Percentiles rank a stretch among this genome's conserved stretches.
These are phyloP conservation scores for Drosophila seguyi DNA, from an alignment of 1,140 invertebrate genomes.

Conservation along the genomic window DNA sequence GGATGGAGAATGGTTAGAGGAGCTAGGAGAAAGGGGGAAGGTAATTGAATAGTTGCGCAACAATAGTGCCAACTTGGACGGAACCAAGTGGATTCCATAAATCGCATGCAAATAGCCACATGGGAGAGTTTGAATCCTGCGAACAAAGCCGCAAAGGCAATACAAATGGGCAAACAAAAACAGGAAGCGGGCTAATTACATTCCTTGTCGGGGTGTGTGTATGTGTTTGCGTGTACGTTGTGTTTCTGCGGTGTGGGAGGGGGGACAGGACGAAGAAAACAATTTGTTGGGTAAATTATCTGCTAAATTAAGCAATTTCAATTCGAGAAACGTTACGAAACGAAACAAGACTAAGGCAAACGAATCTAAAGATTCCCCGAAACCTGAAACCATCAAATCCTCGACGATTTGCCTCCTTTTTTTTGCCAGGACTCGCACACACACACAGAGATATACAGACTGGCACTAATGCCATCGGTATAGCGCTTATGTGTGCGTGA, in stretches of 20 bases:
- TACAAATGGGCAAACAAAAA: constrained; percentile 48
- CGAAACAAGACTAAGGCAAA: constrained; percentile 12
- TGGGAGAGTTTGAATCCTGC: constrained; percentile 52
- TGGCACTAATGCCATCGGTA: constrained; percentile 13
- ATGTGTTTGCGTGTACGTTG: constrained; percentile 1
- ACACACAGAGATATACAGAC: too few relatives aligned
- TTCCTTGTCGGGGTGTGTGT: constrained; percentile 14
- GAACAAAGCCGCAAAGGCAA: constrained; percentile 54
- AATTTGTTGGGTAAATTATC: constrained; percentile 64
- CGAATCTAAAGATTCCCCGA: constrained; percentile 11
- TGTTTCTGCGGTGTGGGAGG: constrained; percentile 3
- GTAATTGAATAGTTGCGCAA: constrained; percentile 56
- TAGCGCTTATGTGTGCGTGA: constrained; percentile 30
- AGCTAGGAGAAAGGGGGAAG: not conserved
- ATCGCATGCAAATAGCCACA: constrained; percentile 55
- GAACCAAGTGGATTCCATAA: constrained; percentile 45
- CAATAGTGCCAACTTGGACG: constrained; percentile 45
- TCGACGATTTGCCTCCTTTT: constrained; percentile 25
- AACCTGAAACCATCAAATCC: constrained; percentile 38
- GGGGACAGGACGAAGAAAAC: constrained; percentile 35
- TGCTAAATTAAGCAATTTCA: constrained; percentile 67
- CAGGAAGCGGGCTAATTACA: constrained; percentile 58
- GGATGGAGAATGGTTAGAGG: not conserved
- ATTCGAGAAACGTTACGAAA: constrained; percentile 45
- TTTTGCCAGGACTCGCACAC: not conserved